Evolutionary conservation across 1,140 invertebrate genomes (phyloP), one percentile per base, ranked within the genome.

Genomic region (Eriocheir sinensis): DNA sequence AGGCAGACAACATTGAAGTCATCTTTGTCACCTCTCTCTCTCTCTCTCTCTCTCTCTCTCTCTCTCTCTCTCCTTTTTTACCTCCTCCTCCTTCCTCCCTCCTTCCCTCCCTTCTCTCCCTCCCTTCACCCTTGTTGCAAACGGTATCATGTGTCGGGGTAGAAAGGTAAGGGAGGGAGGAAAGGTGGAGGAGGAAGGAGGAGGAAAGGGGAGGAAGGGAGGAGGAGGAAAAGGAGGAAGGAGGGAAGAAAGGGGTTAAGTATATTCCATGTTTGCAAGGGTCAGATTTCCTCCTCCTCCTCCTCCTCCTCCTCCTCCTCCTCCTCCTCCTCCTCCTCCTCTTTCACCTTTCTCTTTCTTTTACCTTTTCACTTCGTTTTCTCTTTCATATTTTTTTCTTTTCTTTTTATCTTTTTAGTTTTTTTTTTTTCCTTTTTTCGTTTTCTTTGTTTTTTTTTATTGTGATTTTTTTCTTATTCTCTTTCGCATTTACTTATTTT

Each of bases 211-310:
- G 53, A 27, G 21, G 3, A 21, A 27, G 21, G 53, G 53, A 27
- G 53, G 21, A n/a, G 21, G 27, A n/a, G 60, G 60, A n/a, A 72
- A 21, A n/a, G 60, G 60, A n/a, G 21, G 21, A n/a, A n/a, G 60
- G 60, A n/a, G 4, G 21, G 53, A 27, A 21, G 3, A 21, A 27
- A 21, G 53, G 53, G 21, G 53, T 27, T 3, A 72, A 72, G 60
- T 72, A 72, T 72, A 72, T 72, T 72, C 60, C 27, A 72, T 72
- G 60, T n/a, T 72, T 72, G 60, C 60, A 72, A n/a, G 60, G 60
- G 8, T 72, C 60, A n/a, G 27, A 72, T 72, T 6, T n/a, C 60
- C n/a, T n/a, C 2, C 60, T n/a, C 21, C 60, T 8, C 27, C 8
- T n/a, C 60, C 21, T n/a, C 27, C 60, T n/a, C 60, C n/a, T n/a